phyloP scores from a whole-genome alignment of 2,797 vertebrate genomes.

The Acanthurus tractus region DNA sequence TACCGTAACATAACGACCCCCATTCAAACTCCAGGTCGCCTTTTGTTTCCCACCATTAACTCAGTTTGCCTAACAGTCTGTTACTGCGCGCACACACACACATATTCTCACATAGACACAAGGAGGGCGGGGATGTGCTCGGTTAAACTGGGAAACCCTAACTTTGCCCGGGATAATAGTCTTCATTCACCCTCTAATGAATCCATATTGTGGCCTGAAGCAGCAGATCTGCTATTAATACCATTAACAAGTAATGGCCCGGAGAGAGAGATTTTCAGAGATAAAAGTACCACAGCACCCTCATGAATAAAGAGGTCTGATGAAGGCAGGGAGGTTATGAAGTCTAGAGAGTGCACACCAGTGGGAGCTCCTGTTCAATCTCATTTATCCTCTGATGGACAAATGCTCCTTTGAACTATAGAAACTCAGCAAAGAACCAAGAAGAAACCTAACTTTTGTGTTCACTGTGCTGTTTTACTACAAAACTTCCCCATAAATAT shows the following conservation, averaged over 20 bases:
- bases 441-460: neutral
- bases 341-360: slow-evolving; percentile 5
- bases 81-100: slow-evolving; percentile 38
- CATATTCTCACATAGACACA: slow-evolving; percentile 12
- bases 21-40: slow-evolving; percentile 67
- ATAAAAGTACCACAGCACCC: slow-evolving; percentile 50
- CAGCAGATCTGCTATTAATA: slow-evolving; percentile 75
- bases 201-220: slow-evolving; percentile 74
- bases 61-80: slow-evolving; percentile 70
- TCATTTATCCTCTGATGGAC: slow-evolving; percentile 5
- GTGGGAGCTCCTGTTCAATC: slow-evolving; percentile 9
- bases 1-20: slow-evolving; percentile 67
- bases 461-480: neutral
- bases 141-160: slow-evolving; percentile 66
- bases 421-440: slow-evolving; percentile 10
- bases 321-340: slow-evolving; percentile 50
- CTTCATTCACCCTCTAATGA: slow-evolving; percentile 78
- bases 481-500: neutral
- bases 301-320: slow-evolving; percentile 54
- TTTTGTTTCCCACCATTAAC: slow-evolving; percentile 79
- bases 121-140: slow-evolving; percentile 59
- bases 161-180: slow-evolving; percentile 68
- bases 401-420: slow-evolving; percentile 6
- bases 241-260: slow-evolving; percentile 77
- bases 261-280: slow-evolving; percentile 46